Base-by-base conservation (phyloP, 2,113 vertebrate species). In the Triplophysa tibetana region DNA sequence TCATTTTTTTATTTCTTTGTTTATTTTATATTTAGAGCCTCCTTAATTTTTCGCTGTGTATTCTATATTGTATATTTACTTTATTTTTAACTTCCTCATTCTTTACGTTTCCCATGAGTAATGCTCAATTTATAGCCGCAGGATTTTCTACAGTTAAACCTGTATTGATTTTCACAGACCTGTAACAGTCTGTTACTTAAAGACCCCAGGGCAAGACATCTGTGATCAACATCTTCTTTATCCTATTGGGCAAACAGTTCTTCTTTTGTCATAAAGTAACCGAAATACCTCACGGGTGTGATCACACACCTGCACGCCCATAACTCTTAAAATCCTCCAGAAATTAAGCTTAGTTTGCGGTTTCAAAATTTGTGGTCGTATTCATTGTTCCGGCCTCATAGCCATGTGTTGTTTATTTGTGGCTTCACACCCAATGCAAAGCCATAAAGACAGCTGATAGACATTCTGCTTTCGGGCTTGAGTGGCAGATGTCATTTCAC, bases 381-480 rank as follows among this genome's bases (percentile, higher is more conserved):
- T 75, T 48, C 56, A 19, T 75, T 48, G 56, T 74, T 74, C n/a
- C 48, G 9, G 43, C 43, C 9, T 45, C 43, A 12, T 45, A 17
- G 17, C 4, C 58, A 75, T 75, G 56, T 68, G 73, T 54, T 74
- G 75, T 56, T 52, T 70, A 26, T 54, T 48, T 78, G 73, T 69
- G 29, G 43, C 6, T 64, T 26, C 60, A 33, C 67, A 65, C 68
- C 8, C 62, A 24, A 23, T 66, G 54, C 68, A 79, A 58, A 43
- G 72, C 60, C 48, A 58, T 61, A 48, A 50, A 82, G 76, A 70
- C 82, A 84, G 56, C 82, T 85, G 72, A 77, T 65, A 60, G 64
- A 86, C 77, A 21, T 79, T 54, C 85, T 88, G 83, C 84, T 83
- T 82, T 63, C 23, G 19, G 29, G 21, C 61, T 73, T 62, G 60